Base-by-base conservation (phyloP, 2,797 vertebrate species). In the Xyrichtys novacula region DNA sequence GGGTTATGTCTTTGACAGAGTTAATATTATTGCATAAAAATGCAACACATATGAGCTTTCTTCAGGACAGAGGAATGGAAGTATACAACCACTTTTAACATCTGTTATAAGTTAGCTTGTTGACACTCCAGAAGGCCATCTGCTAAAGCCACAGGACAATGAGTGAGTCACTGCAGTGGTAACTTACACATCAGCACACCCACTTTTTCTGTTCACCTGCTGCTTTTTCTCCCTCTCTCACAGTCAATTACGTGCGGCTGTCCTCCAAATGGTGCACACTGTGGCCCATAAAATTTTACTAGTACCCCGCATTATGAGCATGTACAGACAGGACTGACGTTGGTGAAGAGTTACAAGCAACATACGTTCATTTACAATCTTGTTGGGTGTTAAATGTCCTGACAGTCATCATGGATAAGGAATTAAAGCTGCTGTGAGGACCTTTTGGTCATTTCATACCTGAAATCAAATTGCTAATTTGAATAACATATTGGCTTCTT, bases 271-370 rank as follows among this genome's bases (percentile, higher is more conserved):
- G 65, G 83, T 7, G 31, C 31, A 6, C 31, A 32, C 9, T 12
- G 10, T 32, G 31, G 52, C 65, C 55, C 14, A 0, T 87, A 65
- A 89, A 89, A 74, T 42, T 73, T 85, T 84, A 85, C 74, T 70
- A 66, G 47, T 65, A 43, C 71, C 80, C 50, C 73, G 78, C 76
- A 76, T 23, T 83, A 72, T 81, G 78, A 78, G 80, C 75, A 76
- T 65, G 53, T 60, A 25, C 81, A 89, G 84, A 89, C 80, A 80
- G 80, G 71, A 63, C 7, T 20, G 36, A 44, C 3, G 16, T 15
- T 62, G 67, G 73, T 70, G 14, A 58, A 46, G 48, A 40, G 19
- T 46, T 71, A 31, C 61, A 44, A 76, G 54, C 19, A 12, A 64
- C n/a, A 8, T n/a, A 42, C 66, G 68, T 58, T 71, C 22, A 38